Percentiles rank a stretch among this genome's conserved stretches.
Conservation (phyloP, 1,140 invertebrate species). For the Lepidurus couesii region DNA sequence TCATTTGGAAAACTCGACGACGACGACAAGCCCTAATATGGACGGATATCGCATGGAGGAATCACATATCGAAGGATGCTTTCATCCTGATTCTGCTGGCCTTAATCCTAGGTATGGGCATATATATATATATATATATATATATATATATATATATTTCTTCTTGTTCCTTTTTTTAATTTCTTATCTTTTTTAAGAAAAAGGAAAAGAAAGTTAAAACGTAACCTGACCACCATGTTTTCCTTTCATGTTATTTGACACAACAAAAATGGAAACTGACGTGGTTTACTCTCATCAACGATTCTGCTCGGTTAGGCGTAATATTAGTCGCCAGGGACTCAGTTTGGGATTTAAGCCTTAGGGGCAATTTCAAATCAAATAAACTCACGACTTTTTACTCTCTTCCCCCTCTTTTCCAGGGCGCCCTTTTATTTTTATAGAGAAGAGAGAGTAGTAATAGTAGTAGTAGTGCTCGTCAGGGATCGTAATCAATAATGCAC, state of each 20-base stretch:
- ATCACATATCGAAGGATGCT: constrained; percentile 30
- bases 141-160: background rate
- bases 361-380: too few species aligned
- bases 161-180: background rate
- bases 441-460: background rate
- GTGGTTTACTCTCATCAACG: too few species aligned
- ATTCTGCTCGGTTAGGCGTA: too few species aligned
- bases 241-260: background rate
- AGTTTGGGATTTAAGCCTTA: too few species aligned
- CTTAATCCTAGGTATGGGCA: constrained; percentile 30
- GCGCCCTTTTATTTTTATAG: background rate
- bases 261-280: background rate
- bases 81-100: constrained; percentile 30
- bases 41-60: background rate
- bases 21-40: constrained; percentile 26
- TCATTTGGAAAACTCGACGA: constrained; percentile 24
- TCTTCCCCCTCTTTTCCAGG: background rate
- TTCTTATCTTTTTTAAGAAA: too few species aligned
- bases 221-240: background rate
- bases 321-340: too few species aligned
- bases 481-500: constrained; percentile 12
- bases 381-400: too few species aligned
- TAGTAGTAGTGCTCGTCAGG: background rate
- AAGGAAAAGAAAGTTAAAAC: too few species aligned
- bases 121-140: background rate